Evolutionary conservation across 2,797 vertebrate genomes (phyloP).

Genomic region (Champsocephalus gunnari): DNA sequence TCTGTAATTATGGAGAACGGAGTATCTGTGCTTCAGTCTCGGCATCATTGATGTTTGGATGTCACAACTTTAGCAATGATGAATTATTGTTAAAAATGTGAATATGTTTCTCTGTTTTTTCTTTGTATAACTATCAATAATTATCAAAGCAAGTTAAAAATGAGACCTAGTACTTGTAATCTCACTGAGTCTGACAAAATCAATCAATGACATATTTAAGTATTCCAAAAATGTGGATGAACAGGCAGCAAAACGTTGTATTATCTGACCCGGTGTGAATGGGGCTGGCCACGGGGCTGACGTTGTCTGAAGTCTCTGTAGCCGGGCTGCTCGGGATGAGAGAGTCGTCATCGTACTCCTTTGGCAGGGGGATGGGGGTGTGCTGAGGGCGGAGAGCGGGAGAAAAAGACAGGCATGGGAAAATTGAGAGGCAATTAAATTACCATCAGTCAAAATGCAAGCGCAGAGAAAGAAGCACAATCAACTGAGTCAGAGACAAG

Average conservation of each 20-base stretch:
- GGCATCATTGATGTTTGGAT: background rate
- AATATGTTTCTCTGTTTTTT: background rate
- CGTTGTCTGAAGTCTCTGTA: slow-evolving; percentile 98
- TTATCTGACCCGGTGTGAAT: slow-evolving; percentile 95
- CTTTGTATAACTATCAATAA: background rate
- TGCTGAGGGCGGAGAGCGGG: slow-evolving; percentile 75
- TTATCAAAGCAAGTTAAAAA: slow-evolving; percentile 1
- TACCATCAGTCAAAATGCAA: slow-evolving; percentile 19
- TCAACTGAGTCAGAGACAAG: background rate
- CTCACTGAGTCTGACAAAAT: background rate
- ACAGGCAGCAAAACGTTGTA: background rate
- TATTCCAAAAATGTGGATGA: slow-evolving; percentile 1
- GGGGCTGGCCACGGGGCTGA: slow-evolving; percentile 97
- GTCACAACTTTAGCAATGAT: background rate
- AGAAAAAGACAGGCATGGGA: slow-evolving; percentile 19
- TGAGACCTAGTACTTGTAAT: background rate
- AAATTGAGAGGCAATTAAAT: slow-evolving; percentile 36
- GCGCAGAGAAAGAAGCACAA: background rate
- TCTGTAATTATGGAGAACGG: background rate
- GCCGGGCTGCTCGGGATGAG: slow-evolving; percentile 98
- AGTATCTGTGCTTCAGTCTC: background rate
- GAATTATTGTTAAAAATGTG: background rate
- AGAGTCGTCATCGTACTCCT: slow-evolving; percentile 97
- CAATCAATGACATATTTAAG: background rate
- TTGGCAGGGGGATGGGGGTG: slow-evolving; percentile 87